Conservation (phyloP, 1,140 invertebrate species). For the Pristionchus pacificus region DNA sequence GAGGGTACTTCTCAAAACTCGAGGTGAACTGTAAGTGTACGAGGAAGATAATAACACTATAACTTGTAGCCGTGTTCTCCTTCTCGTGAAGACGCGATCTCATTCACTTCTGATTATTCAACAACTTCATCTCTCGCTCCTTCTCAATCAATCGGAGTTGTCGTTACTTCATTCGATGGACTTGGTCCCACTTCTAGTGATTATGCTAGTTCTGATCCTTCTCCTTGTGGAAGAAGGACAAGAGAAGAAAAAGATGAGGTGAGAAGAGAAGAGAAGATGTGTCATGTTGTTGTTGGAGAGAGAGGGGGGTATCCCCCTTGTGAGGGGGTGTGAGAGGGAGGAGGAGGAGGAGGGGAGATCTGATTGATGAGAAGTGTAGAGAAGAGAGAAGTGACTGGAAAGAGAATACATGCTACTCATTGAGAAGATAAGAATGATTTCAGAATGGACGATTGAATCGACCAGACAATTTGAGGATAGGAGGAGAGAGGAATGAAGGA, state of each 20-base stretch:
- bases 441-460: too few species aligned
- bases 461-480: too few species aligned
- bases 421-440: too few species aligned
- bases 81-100: slow-evolving; percentile 32
- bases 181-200: slow-evolving; percentile 28
- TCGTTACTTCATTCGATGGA: slow-evolving; percentile 29
- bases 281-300: too few species aligned
- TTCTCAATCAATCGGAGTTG: slow-evolving; percentile 19
- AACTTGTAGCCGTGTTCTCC: slow-evolving; percentile 9
- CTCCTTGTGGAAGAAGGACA: background rate
- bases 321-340: too few species aligned
- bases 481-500: too few species aligned
- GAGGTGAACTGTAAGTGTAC: background rate
- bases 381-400: background rate
- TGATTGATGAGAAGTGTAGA: background rate
- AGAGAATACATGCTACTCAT: background rate
- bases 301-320: too few species aligned
- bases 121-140: slow-evolving; percentile 32
- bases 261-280: background rate
- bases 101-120: slow-evolving; percentile 38
- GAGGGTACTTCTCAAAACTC: slow-evolving; percentile 5
- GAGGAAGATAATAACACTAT: background rate
- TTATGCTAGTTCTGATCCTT: slow-evolving; percentile 23
- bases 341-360: background rate
- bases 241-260: slow-evolving; percentile 1